Evolutionary conservation across 2,888 invertebrate species (phyloP), one percentile per base, ranked within the genome.

Genomic region (Ormyrus thymus): DNA sequence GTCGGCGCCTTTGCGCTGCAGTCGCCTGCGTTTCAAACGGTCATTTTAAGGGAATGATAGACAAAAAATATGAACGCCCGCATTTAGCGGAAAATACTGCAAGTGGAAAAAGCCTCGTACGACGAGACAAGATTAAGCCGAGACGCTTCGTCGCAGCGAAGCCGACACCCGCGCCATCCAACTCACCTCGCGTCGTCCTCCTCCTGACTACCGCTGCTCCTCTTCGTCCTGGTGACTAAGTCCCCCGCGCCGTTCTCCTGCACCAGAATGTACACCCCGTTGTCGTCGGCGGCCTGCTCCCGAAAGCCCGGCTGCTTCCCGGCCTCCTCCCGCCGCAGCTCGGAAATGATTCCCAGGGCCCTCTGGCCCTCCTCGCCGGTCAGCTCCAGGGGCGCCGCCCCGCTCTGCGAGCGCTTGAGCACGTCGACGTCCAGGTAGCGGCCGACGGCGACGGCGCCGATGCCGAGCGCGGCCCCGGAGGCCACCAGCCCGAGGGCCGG

Each of bases 361-460:
- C 80, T 81, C 4, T 76, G 66, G 7, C 66, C 51, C 6, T 75
- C 66, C 0, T 70, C 71, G 11, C n/a, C 3, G 29, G 29, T 29
- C 29, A 29, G 4, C 29, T 29, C 29, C 0, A 29, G 29, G 5
- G 29, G 6, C 13, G 15, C 5, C 5, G 50, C 72, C 9, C 66
- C 77, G 56, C 58, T 76, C 29, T 29, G 29, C 46, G 88, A 92
- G 76, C 92, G 91, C 65, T 93, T 92, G 90, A 93, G 91, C 15
- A 93, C 89, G 83, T 94, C 93, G 0, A 93, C 93, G 83, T 94
- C 94, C 8, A 95, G 89, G 79, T 94, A 93, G 82, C 95, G 92
- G 8, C 95, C 95, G 79, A 96, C 93, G 0, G 95, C 95, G 0
- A 95, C 95, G 0, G 95, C 95, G 6, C 95, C 95, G n/a, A 96